Evolutionary conservation across 2,113 vertebrate species (phyloP), one percentile per base, ranked within the genome.

Genomic region (Danionella cerebrum): DNA sequence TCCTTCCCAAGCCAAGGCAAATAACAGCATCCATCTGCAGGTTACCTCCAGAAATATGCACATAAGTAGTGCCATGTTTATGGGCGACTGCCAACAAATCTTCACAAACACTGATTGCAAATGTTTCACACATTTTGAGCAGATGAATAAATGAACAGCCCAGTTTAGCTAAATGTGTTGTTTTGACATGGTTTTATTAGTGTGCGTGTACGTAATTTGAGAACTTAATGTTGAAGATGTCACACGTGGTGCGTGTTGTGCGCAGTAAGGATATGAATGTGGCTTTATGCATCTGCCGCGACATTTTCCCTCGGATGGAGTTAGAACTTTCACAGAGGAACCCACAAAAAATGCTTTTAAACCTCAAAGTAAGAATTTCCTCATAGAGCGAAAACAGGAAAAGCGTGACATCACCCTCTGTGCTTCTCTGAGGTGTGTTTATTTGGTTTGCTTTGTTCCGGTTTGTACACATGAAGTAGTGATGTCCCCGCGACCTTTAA

Each of bases 341-440:
- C 19, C 21, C 31, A 48, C 53, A 48, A 54, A 42, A 68, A 9
- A 33, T 25, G 11, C 2, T 51, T 24, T 14, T 35, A 22, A 12
- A 19, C 18, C 52, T 33, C 16, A 31, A 19, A 44, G 51, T 33
- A 29, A 39, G 65, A 67, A 67, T 65, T 55, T 57, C 51, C 41
- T 55, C 19, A 36, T 27, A 73, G 44, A 67, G 50, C n/a, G 12
- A 52, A 68, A 75, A 64, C 69, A 75, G 73, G 69, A 68, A 68
- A 42, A 60, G 31, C 3, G 59, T 72, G 70, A 76, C 70, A 66
- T 76, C 70, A 76, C 60, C 51, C 47, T 36, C 16, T 29, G 8
- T 13, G 29, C 65, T n/a, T n/a, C n/a, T n/a, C n/a, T 2, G 47
- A 66, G 16, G 53, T 48, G 62, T 73, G 67, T 67, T 76, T 76